Conservation (phyloP, 2,113 vertebrate species). For the Kryptolebias marmoratus region DNA sequence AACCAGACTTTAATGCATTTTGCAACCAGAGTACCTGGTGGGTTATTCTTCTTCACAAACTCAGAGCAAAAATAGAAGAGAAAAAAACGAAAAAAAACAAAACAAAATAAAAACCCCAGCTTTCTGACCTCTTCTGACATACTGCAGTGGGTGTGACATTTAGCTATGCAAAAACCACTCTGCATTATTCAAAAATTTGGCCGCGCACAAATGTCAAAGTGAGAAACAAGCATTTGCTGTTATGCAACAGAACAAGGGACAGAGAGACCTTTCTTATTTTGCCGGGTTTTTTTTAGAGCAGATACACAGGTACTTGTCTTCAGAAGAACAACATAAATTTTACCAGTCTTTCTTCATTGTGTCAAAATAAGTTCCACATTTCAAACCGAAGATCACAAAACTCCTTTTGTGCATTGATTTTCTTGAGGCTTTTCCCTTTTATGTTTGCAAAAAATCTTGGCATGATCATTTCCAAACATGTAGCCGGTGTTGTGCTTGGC, state of each 20-base stretch:
- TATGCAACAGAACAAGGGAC: slow-evolving; percentile 55
- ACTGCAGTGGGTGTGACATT: slow-evolving; percentile 78
- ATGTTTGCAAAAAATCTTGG: too few relatives aligned
- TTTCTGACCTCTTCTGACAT: slow-evolving; percentile 39
- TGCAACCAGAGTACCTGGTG: slow-evolving; percentile 45
- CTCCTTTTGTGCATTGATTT: too few relatives aligned
- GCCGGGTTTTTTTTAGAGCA: neutral
- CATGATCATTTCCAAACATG: too few relatives aligned
- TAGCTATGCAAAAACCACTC: slow-evolving; percentile 73
- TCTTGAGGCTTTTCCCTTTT: too few relatives aligned
- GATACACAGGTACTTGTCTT: slow-evolving; percentile 18
- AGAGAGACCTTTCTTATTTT: slow-evolving; percentile 28
- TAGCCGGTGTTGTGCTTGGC: too few relatives aligned
- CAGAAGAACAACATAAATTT: slow-evolving; percentile 4
- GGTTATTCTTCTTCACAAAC: slow-evolving; percentile 39
- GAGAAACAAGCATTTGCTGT: slow-evolving; percentile 58
- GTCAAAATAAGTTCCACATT: neutral
- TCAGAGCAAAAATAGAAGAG: slow-evolving; percentile 19
- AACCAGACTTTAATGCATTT: slow-evolving; percentile 31
- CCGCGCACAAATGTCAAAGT: slow-evolving; percentile 77
- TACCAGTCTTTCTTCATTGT: neutral
- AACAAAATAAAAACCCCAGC: slow-evolving; percentile 12
- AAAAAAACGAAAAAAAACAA: too few relatives aligned
- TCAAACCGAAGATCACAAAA: neutral
- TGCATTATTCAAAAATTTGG: slow-evolving; percentile 75